Base-by-base conservation (phyloP, 2,797 vertebrate genomes). In the Lacerta viridis region DNA sequence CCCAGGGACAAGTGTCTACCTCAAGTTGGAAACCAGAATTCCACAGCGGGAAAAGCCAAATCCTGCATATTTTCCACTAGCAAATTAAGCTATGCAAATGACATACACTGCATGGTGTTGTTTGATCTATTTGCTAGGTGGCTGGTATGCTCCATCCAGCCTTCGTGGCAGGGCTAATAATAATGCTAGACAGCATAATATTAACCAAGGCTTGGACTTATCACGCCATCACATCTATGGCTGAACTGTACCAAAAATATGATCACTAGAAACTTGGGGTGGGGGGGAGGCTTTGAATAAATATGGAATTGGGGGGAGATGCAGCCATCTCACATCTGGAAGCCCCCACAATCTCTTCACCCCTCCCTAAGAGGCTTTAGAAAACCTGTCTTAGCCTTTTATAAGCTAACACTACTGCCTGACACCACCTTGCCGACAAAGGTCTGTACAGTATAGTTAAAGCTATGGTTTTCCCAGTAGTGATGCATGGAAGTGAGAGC, bases 41-140 rank as follows among this genome's bases (percentile, higher is more conserved):
- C 50, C 39, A 59, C 46, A n/a, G 27, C 8, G 6, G 20, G 79
- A 11, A 75, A 66, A 76, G 41, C 39, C 59, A 75, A 76, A 46
- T 64, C 41, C 71, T 18, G 7, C 2, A 11, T 8, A 46, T 43
- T 82, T 64, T 20, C 72, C 17, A 74, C 18, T 2, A 20, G 41
- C 81, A 46, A 71, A 71, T 71, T 71, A 50, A 83, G 68, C 23
- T 71, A 83, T 71, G 66, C 81, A 71, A 71, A 83, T 50, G 43
- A 69, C 36, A 83, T 10, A n/a, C 20, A 13, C 43, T 23, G 55
- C 18, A 36, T 59, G 50, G 18, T 18, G 55, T 33, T 8, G 55
- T 8, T 39, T 84, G 33, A 46, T 66, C 55, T 23, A 11, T 78
- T 68, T 68, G 27, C n/a, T 29, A 77, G 59, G 36, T 20, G 33